phyloP scores from a whole-genome alignment of 2,888 invertebrate species.

The Macaria liturata region DNA sequence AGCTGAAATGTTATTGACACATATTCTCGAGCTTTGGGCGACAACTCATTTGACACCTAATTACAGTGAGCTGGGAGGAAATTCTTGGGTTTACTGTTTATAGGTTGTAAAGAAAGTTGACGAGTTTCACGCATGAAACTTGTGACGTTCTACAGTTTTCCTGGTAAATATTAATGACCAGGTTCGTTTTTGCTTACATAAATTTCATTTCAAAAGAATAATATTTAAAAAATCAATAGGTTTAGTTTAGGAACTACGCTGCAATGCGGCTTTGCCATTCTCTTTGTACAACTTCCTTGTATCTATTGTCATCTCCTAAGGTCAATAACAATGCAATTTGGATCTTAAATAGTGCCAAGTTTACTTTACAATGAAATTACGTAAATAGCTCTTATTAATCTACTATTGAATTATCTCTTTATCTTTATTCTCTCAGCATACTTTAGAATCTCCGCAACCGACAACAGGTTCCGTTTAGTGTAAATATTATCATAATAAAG shows the following conservation, averaged over 20 bases:
- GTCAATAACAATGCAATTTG: constrained; percentile 35
- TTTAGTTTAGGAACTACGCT: constrained; percentile 9
- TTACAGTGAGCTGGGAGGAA: not conserved
- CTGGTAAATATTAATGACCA: too few species aligned
- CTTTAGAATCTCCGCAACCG: too few species aligned
- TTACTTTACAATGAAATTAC: not conserved
- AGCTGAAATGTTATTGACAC: constrained; percentile 45
- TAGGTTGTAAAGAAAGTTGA: too few species aligned
- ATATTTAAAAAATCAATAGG: not conserved
- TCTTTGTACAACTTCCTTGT: constrained; percentile 35
- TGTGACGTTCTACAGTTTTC: too few species aligned
- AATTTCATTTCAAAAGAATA: too few species aligned
- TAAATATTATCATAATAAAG: constrained; percentile 13
- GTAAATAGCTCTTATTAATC: too few species aligned
- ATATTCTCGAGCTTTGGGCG: constrained; percentile 30
- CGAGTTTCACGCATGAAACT: too few species aligned
- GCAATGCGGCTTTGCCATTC: constrained; percentile 20
- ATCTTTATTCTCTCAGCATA: too few species aligned
- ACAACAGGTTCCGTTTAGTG: too few species aligned
- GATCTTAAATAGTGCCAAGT: constrained; percentile 16
- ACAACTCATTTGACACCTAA: constrained; percentile 10
- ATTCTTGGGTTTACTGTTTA: too few species aligned
- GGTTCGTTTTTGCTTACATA: too few species aligned
- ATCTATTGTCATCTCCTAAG: constrained; percentile 36
- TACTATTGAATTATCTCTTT: too few species aligned